phyloP scores from a whole-genome alignment of 2,113 vertebrate genomes.

The Pristiophorus japonicus region DNA sequence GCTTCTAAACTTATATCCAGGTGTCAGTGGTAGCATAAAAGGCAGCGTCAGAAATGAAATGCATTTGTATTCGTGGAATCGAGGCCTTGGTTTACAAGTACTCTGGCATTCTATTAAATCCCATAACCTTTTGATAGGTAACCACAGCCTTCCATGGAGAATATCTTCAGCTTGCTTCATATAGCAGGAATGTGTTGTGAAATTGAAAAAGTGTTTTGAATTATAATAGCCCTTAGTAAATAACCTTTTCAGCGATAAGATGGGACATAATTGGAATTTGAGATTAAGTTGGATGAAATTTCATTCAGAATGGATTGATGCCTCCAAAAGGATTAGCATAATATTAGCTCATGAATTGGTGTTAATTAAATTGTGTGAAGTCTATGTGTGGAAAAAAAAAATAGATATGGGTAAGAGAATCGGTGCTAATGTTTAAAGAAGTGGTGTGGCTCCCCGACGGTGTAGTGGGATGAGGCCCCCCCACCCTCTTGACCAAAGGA shows the following conservation, averaged over 20 bases:
- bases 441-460: not conserved
- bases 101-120: not conserved
- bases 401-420: not conserved
- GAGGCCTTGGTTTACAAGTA: not conserved
- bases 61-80: not conserved
- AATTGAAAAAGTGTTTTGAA: not conserved
- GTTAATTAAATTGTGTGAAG: not conserved
- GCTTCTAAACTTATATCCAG: not conserved
- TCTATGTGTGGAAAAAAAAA: not conserved
- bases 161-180: not conserved
- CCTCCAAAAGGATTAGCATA: not conserved
- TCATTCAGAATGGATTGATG: not conserved
- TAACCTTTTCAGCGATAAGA: not conserved
- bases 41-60: not conserved
- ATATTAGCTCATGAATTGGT: not conserved
- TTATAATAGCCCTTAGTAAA: not conserved
- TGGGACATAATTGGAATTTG: not conserved
- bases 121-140: not conserved
- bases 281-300: not conserved
- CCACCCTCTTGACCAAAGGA: not conserved
- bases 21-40: not conserved
- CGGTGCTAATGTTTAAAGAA: too few species aligned
- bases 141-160: not conserved
- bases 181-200: not conserved
- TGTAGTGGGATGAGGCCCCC: not conserved